Percentiles rank a stretch among this genome's conserved stretches.
These are phyloP conservation scores for Chamaedrilus cognettii DNA, from an alignment of 2,888 invertebrate genomes.

Conservation along the genomic window DNA sequence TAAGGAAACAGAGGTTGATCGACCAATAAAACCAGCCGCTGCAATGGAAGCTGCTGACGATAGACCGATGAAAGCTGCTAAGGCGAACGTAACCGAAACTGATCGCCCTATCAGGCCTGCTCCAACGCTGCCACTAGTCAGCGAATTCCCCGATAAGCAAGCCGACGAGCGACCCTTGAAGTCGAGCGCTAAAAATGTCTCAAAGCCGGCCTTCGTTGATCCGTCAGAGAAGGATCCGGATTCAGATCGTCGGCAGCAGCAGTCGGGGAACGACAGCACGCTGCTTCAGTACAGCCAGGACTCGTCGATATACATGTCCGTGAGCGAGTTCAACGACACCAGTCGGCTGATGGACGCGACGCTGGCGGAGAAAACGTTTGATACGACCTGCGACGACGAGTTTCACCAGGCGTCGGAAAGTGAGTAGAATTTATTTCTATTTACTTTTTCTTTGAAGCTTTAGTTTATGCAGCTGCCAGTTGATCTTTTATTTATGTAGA, in stretches of 20 bases:
- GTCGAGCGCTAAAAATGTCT: too few relatives aligned
- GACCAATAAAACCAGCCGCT: background rate
- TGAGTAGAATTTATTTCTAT: too few relatives aligned
- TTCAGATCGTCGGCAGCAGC: background rate
- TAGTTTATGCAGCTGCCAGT: too few relatives aligned
- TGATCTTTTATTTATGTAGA: too few relatives aligned
- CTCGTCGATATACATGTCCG: background rate
- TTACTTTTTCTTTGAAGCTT: too few relatives aligned
- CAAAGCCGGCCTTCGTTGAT: too few relatives aligned
- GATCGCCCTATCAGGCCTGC: background rate
- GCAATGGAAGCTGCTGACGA: background rate
- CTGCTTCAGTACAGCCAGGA: background rate
- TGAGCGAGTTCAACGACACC: background rate
- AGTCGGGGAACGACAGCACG: background rate
- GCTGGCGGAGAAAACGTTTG: background rate
- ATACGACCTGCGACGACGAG: background rate
- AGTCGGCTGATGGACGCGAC: background rate
- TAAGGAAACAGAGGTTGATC: background rate
- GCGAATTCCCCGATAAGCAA: background rate
- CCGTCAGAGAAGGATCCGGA: background rate
- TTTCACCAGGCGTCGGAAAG: background rate
- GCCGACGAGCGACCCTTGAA: background rate
- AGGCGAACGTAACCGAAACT: background rate
- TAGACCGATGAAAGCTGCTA: background rate
- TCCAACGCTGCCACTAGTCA: background rate